phyloP scores from a whole-genome alignment of 1,140 invertebrate genomes.

The Temnothorax nylanderi region DNA sequence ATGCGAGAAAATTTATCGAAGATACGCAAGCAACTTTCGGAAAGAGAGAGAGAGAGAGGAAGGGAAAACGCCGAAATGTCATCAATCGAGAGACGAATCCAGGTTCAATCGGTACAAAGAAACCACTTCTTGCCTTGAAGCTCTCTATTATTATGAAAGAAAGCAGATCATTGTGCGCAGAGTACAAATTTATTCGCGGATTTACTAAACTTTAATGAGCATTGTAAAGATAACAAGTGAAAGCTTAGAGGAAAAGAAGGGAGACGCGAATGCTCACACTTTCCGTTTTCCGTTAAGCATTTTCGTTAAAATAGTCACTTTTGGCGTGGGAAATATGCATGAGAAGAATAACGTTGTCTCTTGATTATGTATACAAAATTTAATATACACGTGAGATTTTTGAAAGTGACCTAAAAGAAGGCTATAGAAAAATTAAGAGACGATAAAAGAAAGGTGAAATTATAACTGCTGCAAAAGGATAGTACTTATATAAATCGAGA shows the following conservation, averaged over 20 bases:
- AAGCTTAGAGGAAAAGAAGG: not conserved
- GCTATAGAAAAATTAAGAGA: not conserved
- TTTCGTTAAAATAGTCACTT: not conserved
- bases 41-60: not conserved
- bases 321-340: not conserved
- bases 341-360: too few species aligned
- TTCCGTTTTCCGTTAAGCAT: not conserved
- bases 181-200: conserved; percentile 82
- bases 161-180: conserved; percentile 58
- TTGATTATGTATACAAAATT: not conserved
- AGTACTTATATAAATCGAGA: not conserved
- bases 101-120: conserved; percentile 84
- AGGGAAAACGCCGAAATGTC: conserved; percentile 54
- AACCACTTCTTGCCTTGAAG: conserved; percentile 85
- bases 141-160: conserved; percentile 80
- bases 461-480: not conserved
- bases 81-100: conserved; percentile 73
- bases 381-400: not conserved
- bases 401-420: not conserved
- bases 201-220: conserved; percentile 65
- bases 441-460: not conserved
- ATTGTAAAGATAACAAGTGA: conserved; percentile 45
- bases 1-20: not conserved
- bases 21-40: not conserved
- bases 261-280: not conserved